Evolutionary conservation across 2,888 invertebrate species (phyloP).

Genomic region (Busseola fusca): DNA sequence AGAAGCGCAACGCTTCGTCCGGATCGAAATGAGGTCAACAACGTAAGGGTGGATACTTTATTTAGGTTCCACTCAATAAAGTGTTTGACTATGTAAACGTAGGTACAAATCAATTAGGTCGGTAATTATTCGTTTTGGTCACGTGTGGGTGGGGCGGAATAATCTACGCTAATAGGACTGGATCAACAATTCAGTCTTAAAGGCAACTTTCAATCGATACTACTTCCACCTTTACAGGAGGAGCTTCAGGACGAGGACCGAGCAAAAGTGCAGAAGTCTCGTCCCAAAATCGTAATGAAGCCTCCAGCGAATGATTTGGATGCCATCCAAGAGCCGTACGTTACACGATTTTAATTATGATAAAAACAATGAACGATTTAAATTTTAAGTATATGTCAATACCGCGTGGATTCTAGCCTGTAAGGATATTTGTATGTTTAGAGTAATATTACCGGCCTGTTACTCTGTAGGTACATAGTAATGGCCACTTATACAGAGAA

Average conservation of each 20-base stretch:
- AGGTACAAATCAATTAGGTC: neutral
- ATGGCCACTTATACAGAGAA: neutral
- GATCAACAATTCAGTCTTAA: neutral
- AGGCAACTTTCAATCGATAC: neutral
- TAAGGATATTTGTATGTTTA: no score
- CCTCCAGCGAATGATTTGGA: conserved; percentile 32
- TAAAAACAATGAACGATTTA: no score
- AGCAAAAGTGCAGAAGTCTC: conserved; percentile 29
- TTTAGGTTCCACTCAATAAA: neutral
- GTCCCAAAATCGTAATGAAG: conserved; percentile 31
- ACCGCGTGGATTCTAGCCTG: no score
- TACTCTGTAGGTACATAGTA: neutral
- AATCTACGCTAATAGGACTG: neutral
- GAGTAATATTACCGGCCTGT: neutral
- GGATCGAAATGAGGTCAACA: no score
- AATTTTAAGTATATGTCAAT: no score
- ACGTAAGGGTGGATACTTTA: no score
- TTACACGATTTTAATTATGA: neutral
- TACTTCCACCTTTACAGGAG: conserved; percentile 13
- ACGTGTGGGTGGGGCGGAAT: neutral
- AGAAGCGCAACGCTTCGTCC: no score
- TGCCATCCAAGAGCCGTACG: conserved; percentile 40
- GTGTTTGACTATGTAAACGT: neutral
- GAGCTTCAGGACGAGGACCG: conserved; percentile 15
- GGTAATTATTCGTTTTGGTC: neutral